Percentiles rank a stretch among this genome's conserved stretches.
phyloP scores from a whole-genome alignment of 2,888 invertebrate genomes.

The Stegana nigrithorax region DNA sequence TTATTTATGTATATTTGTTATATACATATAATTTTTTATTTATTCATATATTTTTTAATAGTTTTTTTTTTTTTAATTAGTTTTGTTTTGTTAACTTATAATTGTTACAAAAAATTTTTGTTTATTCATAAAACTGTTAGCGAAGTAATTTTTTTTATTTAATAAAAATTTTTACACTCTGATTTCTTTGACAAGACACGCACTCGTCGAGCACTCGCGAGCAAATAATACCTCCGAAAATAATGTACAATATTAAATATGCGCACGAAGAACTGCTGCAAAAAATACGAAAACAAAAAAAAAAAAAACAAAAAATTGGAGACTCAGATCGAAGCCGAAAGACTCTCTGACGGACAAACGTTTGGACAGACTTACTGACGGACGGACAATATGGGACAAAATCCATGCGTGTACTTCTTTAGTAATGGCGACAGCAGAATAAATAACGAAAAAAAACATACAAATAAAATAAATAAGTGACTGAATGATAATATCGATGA shows the following conservation, averaged over 20 bases:
- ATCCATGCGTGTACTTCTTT: too few species aligned
- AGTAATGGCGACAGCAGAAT: not conserved
- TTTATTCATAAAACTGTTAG: not conserved
- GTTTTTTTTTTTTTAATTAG: not conserved
- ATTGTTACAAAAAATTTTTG: not conserved
- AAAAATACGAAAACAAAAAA: constrained; percentile 3
- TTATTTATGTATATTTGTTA: too few species aligned
- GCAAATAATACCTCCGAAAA: constrained; percentile 36
- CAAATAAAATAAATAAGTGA: too few species aligned
- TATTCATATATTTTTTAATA: too few species aligned
- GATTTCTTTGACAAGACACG: constrained; percentile 8
- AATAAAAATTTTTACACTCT: not conserved
- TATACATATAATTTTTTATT: too few species aligned
- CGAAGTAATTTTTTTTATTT: not conserved
- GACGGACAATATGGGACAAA: too few species aligned
- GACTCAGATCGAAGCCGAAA: not conserved
- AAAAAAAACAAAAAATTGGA: not conserved
- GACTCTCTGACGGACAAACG: too few species aligned
- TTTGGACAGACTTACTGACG: too few species aligned
- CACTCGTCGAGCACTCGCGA: constrained; percentile 33
- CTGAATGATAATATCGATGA: not conserved
- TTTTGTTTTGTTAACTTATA: not conserved
- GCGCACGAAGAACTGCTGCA: constrained; percentile 14
- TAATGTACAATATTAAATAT: constrained; percentile 39
- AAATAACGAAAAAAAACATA: not conserved